Base-by-base conservation (phyloP, 1,140 invertebrate genomes). In the Drosophila setifemur region DNA sequence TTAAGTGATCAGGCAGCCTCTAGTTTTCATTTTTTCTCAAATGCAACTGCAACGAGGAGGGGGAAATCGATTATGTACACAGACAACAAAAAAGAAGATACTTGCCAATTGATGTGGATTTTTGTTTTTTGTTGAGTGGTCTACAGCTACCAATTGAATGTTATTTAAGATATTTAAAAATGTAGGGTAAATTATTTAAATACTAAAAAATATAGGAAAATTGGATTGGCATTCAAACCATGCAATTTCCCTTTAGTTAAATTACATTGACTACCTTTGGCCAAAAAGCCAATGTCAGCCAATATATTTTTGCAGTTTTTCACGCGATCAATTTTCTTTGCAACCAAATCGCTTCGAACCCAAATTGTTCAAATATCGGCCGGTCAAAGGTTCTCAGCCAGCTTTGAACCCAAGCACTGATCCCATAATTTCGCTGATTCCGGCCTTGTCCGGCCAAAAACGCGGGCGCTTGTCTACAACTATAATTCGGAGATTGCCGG, bases 1-100 rank as follows among this genome's bases (percentile, higher is more conserved):
- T 72, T 68, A 79, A 86, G 71, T 86, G 81, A 75, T 75, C 44
- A 37, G n/a, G 6, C 11, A 12, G 11, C n/a, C n/a, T 28, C 5
- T n/a, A 4, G 18, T 25, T 23, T 11, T 14, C 21, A 11, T 11
- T 12, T 29, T 29, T 9, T 9, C 1, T 8, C 19, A 25, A 50
- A 23, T n/a, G n/a, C n/a, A n/a, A n/a, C n/a, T n/a, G n/a, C n/a
- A n/a, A n/a, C n/a, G n/a, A n/a, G n/a, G n/a, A n/a, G n/a, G n/a
- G n/a, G n/a, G n/a, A n/a, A n/a, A n/a, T n/a, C n/a, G n/a, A n/a
- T n/a, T n/a, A n/a, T n/a, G n/a, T n/a, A n/a, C n/a, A n/a, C n/a
- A n/a, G n/a, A n/a, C n/a, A n/a, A n/a, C n/a, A n/a, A n/a, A n/a
- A n/a, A n/a, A n/a, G n/a, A n/a, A n/a, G n/a, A n/a, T n/a, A n/a